Evolutionary conservation across 2,797 vertebrate genomes (phyloP).

Genomic region (Phoxinus dragarum): DNA sequence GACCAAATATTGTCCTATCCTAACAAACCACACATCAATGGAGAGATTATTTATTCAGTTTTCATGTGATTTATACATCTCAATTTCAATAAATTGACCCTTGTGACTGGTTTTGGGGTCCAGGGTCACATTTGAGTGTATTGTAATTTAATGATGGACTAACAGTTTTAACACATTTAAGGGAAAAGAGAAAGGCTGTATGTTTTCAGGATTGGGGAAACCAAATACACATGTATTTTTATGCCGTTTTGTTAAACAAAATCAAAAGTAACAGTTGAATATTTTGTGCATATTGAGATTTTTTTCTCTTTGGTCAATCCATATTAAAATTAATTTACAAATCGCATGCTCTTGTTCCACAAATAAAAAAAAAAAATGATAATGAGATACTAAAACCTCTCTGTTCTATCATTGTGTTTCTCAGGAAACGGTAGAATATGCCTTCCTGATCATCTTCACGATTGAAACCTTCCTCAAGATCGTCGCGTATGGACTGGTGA

Average conservation of each 20-base stretch:
- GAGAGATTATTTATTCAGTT: too few relatives aligned
- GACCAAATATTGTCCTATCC: too few relatives aligned
- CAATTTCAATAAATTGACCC: too few relatives aligned
- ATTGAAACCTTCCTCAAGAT: conserved; percentile 93
- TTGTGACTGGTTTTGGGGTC: too few relatives aligned
- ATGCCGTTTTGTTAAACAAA: background rate
- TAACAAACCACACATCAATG: too few relatives aligned
- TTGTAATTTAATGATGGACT: too few relatives aligned
- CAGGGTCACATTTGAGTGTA: too few relatives aligned
- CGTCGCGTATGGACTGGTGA: conserved; percentile 89
- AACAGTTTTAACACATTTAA: too few relatives aligned
- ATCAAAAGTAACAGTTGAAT: background rate
- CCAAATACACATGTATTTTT: background rate
- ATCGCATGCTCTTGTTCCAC: background rate
- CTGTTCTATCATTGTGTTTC: conserved; percentile 51
- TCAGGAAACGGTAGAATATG: conserved; percentile 94
- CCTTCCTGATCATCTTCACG: conserved; percentile 94
- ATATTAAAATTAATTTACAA: background rate
- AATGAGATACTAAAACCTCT: background rate
- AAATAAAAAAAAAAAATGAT: background rate
- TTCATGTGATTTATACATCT: too few relatives aligned
- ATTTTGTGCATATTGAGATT: background rate
- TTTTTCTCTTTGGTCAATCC: background rate
- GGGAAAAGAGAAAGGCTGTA: too few relatives aligned
- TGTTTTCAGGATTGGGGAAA: too few relatives aligned